Conservation (phyloP, 1,140 invertebrate species). For the Chelonus insularis region DNA sequence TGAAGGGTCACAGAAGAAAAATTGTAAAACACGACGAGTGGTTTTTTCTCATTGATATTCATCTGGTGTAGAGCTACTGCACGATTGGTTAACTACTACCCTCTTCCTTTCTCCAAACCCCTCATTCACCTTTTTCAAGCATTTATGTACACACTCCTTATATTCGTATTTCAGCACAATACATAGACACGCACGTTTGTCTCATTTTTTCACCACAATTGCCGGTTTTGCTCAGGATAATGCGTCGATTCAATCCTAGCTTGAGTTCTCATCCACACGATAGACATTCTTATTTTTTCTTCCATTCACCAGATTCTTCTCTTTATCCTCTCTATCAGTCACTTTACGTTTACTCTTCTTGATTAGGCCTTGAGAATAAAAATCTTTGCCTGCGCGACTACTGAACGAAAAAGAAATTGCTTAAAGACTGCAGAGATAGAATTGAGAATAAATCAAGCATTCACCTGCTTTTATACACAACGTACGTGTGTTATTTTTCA, state of each 20-base stretch:
- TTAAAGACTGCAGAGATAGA: background rate
- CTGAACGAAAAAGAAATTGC: constrained; percentile 1
- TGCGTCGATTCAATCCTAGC: background rate
- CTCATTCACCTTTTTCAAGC: background rate
- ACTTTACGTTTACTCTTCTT: constrained; percentile 11
- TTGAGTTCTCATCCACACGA: constrained; percentile 1
- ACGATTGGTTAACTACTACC: constrained; percentile 6
- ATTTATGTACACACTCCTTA: background rate
- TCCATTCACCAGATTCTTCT: background rate
- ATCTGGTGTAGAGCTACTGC: background rate
- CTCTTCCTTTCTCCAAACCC: background rate
- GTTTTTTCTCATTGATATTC: constrained; percentile 3
- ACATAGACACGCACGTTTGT: background rate
- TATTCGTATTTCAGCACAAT: background rate
- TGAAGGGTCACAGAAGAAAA: constrained; percentile 5
- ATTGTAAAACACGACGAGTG: background rate
- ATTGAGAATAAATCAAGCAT: too few species aligned
- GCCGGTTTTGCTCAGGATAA: constrained; percentile 3
- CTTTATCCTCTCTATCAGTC: background rate
- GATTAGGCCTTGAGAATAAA: constrained; percentile 2
- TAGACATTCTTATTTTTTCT: background rate
- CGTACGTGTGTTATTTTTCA: too few species aligned
- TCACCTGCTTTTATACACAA: constrained; percentile 31
- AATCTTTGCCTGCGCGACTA: background rate
- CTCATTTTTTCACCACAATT: constrained; percentile 1